A percentile compares a stretch with the other conserved stretches of the same genome.
Evolutionary conservation across 2,113 vertebrate genomes (phyloP).

Genomic region (Aspidoscelis tigris): DNA sequence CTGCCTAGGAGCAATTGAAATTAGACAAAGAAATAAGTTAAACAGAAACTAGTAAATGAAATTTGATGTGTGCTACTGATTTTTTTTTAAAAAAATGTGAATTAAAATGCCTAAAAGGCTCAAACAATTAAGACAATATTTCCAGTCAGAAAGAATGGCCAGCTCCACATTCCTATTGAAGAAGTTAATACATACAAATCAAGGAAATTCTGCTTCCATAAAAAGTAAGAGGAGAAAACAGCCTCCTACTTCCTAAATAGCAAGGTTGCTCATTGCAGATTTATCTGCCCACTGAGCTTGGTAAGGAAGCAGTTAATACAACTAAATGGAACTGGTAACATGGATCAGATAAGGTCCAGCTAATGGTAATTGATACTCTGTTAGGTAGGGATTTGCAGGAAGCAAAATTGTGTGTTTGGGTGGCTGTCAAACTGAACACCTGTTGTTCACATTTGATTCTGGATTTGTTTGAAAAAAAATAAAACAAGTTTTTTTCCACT

Average conservation of each 20-base stretch:
- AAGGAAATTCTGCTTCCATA: background rate
- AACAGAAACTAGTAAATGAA: background rate
- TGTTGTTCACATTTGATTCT: too few relatives aligned
- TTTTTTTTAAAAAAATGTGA: background rate
- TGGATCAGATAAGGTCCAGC: too few relatives aligned
- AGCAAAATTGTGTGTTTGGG: too few relatives aligned
- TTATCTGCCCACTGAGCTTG: background rate
- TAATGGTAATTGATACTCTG: too few relatives aligned
- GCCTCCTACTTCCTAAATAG: background rate
- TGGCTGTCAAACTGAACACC: too few relatives aligned
- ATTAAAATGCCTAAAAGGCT: background rate
- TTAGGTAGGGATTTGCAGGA: too few relatives aligned
- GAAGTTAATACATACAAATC: background rate
- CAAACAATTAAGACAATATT: background rate
- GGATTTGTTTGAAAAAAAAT: too few relatives aligned
- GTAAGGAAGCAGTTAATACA: too few relatives aligned
- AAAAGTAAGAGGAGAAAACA: background rate
- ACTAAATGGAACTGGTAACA: too few relatives aligned
- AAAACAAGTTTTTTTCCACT: too few relatives aligned
- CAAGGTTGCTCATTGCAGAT: background rate
- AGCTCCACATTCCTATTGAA: background rate
- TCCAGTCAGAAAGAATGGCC: background rate
- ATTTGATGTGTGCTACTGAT: background rate
- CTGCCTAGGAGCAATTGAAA: constrained; percentile 15
- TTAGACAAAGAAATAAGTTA: constrained; percentile 1